These are phyloP conservation scores for Apocrypta bakeri DNA, from an alignment of 1,140 invertebrate species.

Conservation along the genomic window DNA sequence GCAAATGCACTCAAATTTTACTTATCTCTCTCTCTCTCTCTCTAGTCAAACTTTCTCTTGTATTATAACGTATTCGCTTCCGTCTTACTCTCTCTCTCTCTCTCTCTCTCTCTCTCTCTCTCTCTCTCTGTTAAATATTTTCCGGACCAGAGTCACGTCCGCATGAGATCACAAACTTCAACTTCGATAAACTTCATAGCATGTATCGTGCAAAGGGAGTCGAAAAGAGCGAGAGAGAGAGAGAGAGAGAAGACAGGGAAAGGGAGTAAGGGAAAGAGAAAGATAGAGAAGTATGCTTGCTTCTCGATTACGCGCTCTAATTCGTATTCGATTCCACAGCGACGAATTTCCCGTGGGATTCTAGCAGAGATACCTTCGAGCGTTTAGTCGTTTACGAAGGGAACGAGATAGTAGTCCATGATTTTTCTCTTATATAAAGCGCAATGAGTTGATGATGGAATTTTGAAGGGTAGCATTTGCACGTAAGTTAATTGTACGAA, in stretches of 20 bases:
- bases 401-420: background rate
- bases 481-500: no score
- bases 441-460: background rate
- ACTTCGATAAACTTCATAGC: background rate
- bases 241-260: background rate
- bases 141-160: constrained; percentile 29
- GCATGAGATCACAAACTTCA: constrained; percentile 15
- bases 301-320: constrained; percentile 54
- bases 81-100: background rate
- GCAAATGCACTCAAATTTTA: constrained; percentile 15
- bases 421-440: background rate
- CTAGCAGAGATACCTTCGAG: constrained; percentile 20
- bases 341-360: constrained; percentile 48
- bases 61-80: no score
- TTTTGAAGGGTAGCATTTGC: background rate
- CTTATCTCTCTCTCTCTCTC: constrained; percentile 31
- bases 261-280: background rate
- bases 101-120: background rate
- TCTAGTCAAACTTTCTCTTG: no score
- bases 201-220: background rate
- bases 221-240: background rate
- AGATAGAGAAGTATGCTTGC: constrained; percentile 38
- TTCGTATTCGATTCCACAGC: constrained; percentile 47
- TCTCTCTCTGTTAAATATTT: constrained; percentile 3
- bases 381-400: constrained; percentile 33